Conservation (phyloP, 1,140 invertebrate species). For the Drosophila arawakana region DNA sequence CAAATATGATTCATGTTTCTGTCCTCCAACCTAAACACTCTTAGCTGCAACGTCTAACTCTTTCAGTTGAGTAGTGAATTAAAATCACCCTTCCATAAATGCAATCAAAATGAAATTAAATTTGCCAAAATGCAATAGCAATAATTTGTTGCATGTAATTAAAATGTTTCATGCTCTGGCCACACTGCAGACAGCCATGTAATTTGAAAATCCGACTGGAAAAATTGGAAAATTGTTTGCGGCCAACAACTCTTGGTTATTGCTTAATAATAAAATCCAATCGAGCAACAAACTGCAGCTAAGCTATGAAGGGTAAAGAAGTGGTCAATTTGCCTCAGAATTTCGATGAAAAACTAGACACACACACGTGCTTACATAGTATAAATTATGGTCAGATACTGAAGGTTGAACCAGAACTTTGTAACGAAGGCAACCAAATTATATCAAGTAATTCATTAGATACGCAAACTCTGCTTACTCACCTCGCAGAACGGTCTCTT, state of each 20-base stretch:
- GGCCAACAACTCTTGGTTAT: conserved; percentile 33
- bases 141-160: conserved; percentile 67
- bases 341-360: conserved; percentile 44
- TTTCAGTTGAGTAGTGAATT: too few relatives aligned
- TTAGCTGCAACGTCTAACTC: background rate
- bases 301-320: conserved; percentile 15
- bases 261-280: conserved; percentile 60
- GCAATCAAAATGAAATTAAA: conserved; percentile 21
- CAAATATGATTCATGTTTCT: conserved; percentile 70
- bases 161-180: conserved; percentile 57
- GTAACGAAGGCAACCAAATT: background rate
- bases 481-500: background rate
- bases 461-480: conserved; percentile 4
- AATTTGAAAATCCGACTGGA: conserved; percentile 63
- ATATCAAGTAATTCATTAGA: conserved; percentile 12
- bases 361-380: conserved; percentile 7
- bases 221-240: conserved; percentile 46
- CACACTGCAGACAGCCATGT: conserved; percentile 31
- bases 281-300: conserved; percentile 41
- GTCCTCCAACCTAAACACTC: conserved; percentile 14
- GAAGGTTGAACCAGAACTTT: background rate
- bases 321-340: conserved; percentile 38
- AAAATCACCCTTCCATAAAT: background rate
- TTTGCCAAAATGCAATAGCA: background rate
- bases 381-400: conserved; percentile 2